Base-by-base conservation (phyloP, 2,113 vertebrate species). In the Hemiscyllium ocellatum region DNA sequence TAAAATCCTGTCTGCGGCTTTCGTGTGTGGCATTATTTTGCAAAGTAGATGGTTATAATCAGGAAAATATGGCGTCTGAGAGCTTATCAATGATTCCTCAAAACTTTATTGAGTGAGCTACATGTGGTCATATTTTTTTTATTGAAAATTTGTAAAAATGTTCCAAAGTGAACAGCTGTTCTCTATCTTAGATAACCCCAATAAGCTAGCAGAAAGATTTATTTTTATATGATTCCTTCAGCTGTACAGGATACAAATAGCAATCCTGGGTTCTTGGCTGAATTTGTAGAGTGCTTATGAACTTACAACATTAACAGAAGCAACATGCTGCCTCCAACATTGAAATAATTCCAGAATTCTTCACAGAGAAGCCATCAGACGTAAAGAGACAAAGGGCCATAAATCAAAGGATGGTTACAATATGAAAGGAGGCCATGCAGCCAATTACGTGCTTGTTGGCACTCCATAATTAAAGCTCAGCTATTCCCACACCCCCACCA, bases 111-210 rank as follows among this genome's bases (percentile, higher is more conserved):
- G 29, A 91, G 56, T 65, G 26, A n/a, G 61, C 33, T 66, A n/a
- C 10, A 42, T 93, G 61, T 93, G 89, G 61, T 93, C 26, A 17
- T 56, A 3, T 7, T 19, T 61, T 89, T 61, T 90, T 90, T 56
- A 52, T 52, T 61, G 52, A 65, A n/a, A 91, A 66, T 91, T 33
- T n/a, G 61, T 10, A 37, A 66, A 37, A 66, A 17, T 19, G 20
- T 68, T 93, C 61, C 89, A 37, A 93, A 93, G 37, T 8, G 6
- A 66, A 65, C 89, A 93, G 33, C 61, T 93, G 89, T 93, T 93
- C 89, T 93, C n/a, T 93, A 68, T 66, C 61, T 93, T 42, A 12
- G 61, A n/a, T 22, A 93, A 66, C 12, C 42, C 42, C 56, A 65
- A 4, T 29, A 87, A 87, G 2, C 56, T 65, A n/a, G n/a, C 61